Conservation (phyloP, 2,888 invertebrate genomes). For the Leptarthrus brevirostris region DNA sequence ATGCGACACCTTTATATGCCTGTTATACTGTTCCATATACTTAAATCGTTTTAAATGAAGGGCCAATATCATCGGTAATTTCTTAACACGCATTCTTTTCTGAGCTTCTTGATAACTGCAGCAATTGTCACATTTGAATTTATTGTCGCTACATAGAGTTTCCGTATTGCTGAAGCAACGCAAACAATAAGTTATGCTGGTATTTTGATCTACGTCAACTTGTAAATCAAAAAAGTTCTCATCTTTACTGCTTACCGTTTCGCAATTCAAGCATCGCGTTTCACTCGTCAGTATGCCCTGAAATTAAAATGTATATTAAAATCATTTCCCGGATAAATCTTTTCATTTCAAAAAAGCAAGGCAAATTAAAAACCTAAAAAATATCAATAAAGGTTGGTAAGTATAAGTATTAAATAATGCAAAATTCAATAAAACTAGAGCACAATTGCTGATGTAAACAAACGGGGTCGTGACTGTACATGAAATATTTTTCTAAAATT, state of each 20-base stretch:
- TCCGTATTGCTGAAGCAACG: slow-evolving; percentile 98
- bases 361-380: too few species aligned
- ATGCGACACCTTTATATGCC: slow-evolving; percentile 99
- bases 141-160: slow-evolving; percentile 98
- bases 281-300: slow-evolving; percentile 99
- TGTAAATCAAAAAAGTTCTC: slow-evolving; percentile 99
- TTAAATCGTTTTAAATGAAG: slow-evolving; percentile 97
- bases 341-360: too few species aligned
- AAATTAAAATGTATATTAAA: too few species aligned
- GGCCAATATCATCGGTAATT: slow-evolving; percentile 96
- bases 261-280: slow-evolving; percentile 98
- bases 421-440: too few species aligned
- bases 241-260: slow-evolving; percentile 99
- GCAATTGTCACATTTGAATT: slow-evolving; percentile 99
- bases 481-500: too few species aligned
- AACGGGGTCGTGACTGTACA: too few species aligned
- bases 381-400: not conserved
- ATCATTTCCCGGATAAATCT: too few species aligned
- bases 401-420: too few species aligned
- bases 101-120: slow-evolving; percentile 99
- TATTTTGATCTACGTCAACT: slow-evolving; percentile 99
- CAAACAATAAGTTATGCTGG: slow-evolving; percentile 98
- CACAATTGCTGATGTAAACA: too few species aligned
- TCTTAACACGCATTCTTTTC: slow-evolving; percentile 98
- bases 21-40: slow-evolving; percentile 98